Conservation (phyloP, 92 coral and sea anemone genomes). For the Ricordea florida region DNA sequence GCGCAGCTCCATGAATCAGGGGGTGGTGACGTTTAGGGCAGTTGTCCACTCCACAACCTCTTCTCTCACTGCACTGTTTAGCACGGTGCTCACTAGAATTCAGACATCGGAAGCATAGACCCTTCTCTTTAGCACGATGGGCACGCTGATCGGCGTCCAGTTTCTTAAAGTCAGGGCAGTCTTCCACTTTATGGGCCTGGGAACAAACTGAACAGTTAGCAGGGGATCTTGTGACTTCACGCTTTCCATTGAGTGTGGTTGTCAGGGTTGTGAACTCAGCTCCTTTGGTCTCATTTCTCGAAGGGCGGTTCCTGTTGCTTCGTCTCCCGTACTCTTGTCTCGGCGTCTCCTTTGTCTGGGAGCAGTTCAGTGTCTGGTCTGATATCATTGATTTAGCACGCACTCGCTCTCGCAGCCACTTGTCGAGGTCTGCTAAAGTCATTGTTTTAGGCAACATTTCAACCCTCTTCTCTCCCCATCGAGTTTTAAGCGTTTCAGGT, state of each 20-base stretch:
- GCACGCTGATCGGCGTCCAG: conserved; percentile 33
- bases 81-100: conserved; percentile 46
- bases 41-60: conserved; percentile 31
- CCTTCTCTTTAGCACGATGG: conserved; percentile 33
- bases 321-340: background rate
- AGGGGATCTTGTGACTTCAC: background rate
- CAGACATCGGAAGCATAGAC: conserved; percentile 33
- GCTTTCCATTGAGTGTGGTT: background rate
- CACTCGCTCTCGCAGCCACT: conserved; percentile 48
- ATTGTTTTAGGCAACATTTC: conserved; percentile 11
- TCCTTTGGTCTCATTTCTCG: background rate
- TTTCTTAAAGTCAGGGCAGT: conserved; percentile 5
- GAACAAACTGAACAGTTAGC: background rate
- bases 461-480: conserved; percentile 36
- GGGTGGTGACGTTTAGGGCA: conserved; percentile 55
- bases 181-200: conserved; percentile 9
- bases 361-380: conserved; percentile 20
- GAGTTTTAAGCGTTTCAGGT: conserved; percentile 22
- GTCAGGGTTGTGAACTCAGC: background rate
- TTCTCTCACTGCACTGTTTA: conserved; percentile 15
- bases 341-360: background rate
- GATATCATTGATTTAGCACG: conserved; percentile 32
- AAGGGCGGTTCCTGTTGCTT: background rate
- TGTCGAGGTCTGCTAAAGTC: conserved; percentile 17
- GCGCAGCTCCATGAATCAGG: conserved; percentile 51